Conservation (phyloP, 2,797 vertebrate species). For the Manis javanica region DNA sequence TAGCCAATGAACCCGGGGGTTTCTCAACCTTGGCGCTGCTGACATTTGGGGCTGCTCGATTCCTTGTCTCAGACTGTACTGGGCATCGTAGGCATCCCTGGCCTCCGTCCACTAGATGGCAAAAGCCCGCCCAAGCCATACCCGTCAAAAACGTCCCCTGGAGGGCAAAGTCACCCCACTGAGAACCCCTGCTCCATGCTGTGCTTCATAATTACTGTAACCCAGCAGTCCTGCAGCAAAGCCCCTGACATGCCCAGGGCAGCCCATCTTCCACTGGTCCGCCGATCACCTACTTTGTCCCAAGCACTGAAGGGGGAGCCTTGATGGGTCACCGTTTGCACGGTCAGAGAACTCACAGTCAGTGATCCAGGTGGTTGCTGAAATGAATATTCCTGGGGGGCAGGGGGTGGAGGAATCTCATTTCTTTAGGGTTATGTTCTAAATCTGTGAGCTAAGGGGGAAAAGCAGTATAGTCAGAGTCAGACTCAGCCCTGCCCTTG, state of each 20-base stretch:
- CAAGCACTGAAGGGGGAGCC: no score
- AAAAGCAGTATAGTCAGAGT: neutral
- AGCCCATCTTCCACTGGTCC: neutral
- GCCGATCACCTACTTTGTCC: no score
- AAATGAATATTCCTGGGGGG: neutral
- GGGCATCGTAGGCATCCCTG: neutral
- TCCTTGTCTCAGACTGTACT: neutral
- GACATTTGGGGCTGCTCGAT: neutral
- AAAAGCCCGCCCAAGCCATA: neutral
- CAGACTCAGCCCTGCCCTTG: neutral
- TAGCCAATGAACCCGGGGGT: neutral
- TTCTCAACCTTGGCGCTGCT: neutral
- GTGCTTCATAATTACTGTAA: neutral
- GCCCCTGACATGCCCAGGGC: neutral
- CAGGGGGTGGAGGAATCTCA: neutral
- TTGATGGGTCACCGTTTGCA: no score
- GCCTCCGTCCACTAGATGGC: neutral
- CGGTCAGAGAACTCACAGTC: neutral
- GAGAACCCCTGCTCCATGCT: neutral
- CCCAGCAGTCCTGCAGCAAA: neutral
- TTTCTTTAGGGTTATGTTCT: neutral
- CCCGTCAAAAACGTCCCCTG: neutral
- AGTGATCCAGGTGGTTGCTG: neutral
- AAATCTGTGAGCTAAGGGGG: neutral
- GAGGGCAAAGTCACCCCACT: no score